Evolutionary conservation across 37 sponge, comb jelly and placozoan genomes (phyloP), one percentile per base, ranked within the genome.

Genomic region (Agelas oroides): DNA sequence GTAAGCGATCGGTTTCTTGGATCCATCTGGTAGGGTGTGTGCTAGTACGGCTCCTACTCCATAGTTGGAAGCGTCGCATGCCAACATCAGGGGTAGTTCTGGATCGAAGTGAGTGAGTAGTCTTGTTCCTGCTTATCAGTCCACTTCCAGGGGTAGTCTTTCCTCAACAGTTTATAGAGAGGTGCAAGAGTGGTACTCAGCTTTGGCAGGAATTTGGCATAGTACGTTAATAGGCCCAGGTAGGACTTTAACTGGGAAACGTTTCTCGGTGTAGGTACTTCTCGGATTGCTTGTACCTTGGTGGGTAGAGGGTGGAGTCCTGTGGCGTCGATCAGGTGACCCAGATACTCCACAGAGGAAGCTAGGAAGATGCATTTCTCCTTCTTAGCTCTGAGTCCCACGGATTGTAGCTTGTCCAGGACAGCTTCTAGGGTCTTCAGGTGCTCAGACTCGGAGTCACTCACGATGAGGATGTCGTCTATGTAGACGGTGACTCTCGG

Each of bases 21-120:
- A 38, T 33, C 76, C 75, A 56, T 89, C 74, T 28, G 32, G 28
- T 13, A 65, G 66, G 21, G 40, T 78, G 31, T 88, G 76, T 14
- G 83, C 73, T 19, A 88, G 36, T 0, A 88, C 83, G 64, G 87
- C 87, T 21, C 80, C 80, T 2, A 87, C 1, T 21, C 80, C 80
- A 52, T 79, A 87, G 0, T 60, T 34, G 0, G 88, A 88, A 18
- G 88, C 82, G 68, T 88, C 83, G 30, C 83, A 88, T 19, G 84
- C 53, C 30, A 89, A 30, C 25, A 89, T 63, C 16, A 89, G 60
- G 23, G 84, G 90, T 59, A 31, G 24, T 19, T 30, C 33, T 16
- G 53, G 16, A 33, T 89, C 75, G 46, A 38, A 89, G 41, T 89
- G 83, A 21, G 69, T 56, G 2, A 84, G 59, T 3, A 89, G 37